Conservation (phyloP, 2,113 vertebrate species). For the Lasiurus borealis region DNA sequence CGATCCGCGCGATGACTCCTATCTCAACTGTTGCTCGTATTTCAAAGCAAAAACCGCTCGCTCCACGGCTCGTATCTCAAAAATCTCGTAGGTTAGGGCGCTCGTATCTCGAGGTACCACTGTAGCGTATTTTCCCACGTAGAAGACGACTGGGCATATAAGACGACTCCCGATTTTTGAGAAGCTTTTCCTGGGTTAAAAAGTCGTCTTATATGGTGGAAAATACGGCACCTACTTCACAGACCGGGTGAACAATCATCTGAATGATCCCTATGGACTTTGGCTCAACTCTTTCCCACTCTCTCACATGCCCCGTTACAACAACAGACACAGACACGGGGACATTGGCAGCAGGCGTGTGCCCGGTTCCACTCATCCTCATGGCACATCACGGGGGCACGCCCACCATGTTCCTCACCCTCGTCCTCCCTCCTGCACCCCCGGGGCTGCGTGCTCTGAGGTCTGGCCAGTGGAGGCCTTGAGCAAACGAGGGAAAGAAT, state of each 20-base stretch:
- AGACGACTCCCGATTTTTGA: too few species aligned
- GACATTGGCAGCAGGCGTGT: rapidly evolving
- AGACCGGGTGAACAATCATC: neutral
- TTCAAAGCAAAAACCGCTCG: too few species aligned
- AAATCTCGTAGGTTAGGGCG: too few species aligned
- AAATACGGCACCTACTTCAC: too few species aligned
- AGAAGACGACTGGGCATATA: too few species aligned
- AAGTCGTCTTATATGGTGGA: too few species aligned
- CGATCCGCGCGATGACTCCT: too few species aligned
- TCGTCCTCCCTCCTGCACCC: neutral
- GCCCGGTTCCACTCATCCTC: neutral
- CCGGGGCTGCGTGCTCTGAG: neutral
- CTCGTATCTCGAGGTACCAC: too few species aligned
- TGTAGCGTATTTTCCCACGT: too few species aligned
- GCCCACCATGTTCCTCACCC: neutral
- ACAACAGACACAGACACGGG: neutral
- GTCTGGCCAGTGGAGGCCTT: neutral
- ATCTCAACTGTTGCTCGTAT: too few species aligned
- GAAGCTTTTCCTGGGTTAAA: too few species aligned
- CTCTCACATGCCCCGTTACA: neutral
- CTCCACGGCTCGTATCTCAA: too few species aligned
- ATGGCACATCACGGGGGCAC: neutral
- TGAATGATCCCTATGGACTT: neutral
- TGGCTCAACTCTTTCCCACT: neutral
- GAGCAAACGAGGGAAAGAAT: neutral